phyloP scores from a whole-genome alignment of 1,140 invertebrate species.

The Eulimnadia texana region DNA sequence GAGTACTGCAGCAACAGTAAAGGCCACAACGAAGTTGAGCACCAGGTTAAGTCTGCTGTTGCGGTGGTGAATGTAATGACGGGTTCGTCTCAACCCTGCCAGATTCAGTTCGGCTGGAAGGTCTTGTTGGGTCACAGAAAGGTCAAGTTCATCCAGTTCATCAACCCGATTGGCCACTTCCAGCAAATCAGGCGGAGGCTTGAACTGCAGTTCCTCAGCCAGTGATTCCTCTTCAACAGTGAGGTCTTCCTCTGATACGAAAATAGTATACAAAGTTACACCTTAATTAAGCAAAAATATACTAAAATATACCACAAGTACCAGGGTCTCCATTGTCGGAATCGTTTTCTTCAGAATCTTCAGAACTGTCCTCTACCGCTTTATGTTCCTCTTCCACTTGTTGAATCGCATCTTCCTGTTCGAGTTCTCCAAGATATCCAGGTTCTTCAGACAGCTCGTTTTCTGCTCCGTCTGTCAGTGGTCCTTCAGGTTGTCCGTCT shows the following conservation, averaged over 20 bases:
- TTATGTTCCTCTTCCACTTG: neutral
- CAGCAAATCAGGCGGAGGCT: constrained; percentile 19
- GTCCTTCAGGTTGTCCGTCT: no score
- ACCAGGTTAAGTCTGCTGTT: neutral
- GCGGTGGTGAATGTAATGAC: constrained; percentile 3
- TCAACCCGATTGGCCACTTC: constrained; percentile 26
- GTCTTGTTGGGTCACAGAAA: constrained; percentile 2
- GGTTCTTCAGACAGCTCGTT: no score
- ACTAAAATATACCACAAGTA: no score
- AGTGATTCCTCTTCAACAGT: neutral
- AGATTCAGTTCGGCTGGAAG: constrained; percentile 3
- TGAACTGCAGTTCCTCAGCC: neutral
- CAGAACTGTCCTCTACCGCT: neutral
- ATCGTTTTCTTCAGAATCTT: neutral
- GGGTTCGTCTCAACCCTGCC: neutral
- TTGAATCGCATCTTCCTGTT: neutral
- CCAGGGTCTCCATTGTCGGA: neutral
- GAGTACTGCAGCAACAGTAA: neutral
- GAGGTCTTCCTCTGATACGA: neutral
- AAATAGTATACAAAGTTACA: no score
- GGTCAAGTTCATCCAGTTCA: constrained; percentile 10
- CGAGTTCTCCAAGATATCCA: neutral
- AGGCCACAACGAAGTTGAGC: constrained; percentile 1
- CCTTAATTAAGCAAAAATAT: no score
- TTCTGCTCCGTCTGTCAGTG: no score